Evolutionary conservation across 2,797 vertebrate species (phyloP).

Genomic region (Phataginus tricuspis): DNA sequence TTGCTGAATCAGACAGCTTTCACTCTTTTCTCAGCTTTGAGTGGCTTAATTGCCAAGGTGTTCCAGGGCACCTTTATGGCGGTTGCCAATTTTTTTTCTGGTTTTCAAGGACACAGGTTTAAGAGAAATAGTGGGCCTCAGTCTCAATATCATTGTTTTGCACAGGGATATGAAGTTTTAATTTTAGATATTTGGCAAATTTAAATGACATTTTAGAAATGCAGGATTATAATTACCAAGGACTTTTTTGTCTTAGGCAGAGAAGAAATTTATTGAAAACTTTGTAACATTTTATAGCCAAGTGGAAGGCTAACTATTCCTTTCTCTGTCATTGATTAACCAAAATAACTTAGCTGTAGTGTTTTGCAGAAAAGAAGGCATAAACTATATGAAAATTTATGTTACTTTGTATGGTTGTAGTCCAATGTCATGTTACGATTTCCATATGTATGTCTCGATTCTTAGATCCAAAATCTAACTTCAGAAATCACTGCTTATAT

Average conservation of each 20-base stretch:
- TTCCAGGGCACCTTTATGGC: neutral
- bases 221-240: neutral
- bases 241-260: slow-evolving; percentile 25
- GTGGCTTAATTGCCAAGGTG: neutral
- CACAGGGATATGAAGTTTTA: neutral
- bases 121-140: slow-evolving; percentile 41
- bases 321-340: neutral
- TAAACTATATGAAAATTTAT: neutral
- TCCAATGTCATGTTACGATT: neutral
- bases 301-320: neutral
- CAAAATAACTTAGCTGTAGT: neutral
- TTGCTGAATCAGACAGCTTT: neutral
- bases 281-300: slow-evolving; percentile 43
- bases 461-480: neutral
- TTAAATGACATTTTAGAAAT: slow-evolving; percentile 53
- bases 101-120: slow-evolving; percentile 53
- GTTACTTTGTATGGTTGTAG: neutral
- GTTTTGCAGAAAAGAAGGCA: neutral
- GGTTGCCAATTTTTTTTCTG: neutral
- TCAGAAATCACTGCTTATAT: neutral
- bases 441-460: neutral
- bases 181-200: slow-evolving; percentile 53
- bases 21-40: neutral
- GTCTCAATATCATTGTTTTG: slow-evolving; percentile 41
- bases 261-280: slow-evolving; percentile 39